phyloP scores from a whole-genome alignment of 1,140 invertebrate genomes.

The Saccostrea echinata region DNA sequence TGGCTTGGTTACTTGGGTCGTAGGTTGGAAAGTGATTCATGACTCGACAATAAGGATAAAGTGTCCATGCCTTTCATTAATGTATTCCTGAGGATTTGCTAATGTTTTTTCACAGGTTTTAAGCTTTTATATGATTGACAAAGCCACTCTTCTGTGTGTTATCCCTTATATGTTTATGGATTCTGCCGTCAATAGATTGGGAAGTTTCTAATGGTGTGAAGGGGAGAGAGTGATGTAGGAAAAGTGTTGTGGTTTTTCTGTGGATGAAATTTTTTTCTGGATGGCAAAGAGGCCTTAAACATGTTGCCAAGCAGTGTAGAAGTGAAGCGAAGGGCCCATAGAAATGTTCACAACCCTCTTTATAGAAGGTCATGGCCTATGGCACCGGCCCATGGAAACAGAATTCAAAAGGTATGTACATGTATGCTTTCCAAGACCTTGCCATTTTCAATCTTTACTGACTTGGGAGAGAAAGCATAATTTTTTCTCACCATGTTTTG shows the following conservation, averaged over 20 bases:
- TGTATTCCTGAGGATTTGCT: background rate
- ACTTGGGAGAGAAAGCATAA: too few relatives aligned
- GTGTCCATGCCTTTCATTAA: background rate
- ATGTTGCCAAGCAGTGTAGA: slow-evolving; percentile 53
- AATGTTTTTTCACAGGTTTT: slow-evolving; percentile 18
- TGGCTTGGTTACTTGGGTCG: background rate
- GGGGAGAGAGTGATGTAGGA: slow-evolving; percentile 19
- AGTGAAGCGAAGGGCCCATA: slow-evolving; percentile 62
- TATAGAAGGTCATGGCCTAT: slow-evolving; percentile 68
- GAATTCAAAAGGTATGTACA: slow-evolving; percentile 61
- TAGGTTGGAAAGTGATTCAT: background rate
- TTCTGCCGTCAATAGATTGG: background rate
- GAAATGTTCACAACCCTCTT: slow-evolving; percentile 55
- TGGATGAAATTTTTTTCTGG: background rate
- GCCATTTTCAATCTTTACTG: too few relatives aligned
- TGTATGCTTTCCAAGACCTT: background rate
- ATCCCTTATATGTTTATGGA: background rate
- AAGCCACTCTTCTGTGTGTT: background rate
- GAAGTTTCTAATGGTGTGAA: background rate
- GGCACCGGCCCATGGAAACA: slow-evolving; percentile 53
- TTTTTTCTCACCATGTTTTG: too few relatives aligned
- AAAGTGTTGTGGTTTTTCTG: background rate
- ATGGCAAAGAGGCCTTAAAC: background rate
- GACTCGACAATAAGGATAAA: background rate
- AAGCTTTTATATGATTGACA: slow-evolving; percentile 17